These are phyloP conservation scores for Pseudorasbora parva DNA, from an alignment of 2,113 vertebrate genomes.

Conservation along the genomic window DNA sequence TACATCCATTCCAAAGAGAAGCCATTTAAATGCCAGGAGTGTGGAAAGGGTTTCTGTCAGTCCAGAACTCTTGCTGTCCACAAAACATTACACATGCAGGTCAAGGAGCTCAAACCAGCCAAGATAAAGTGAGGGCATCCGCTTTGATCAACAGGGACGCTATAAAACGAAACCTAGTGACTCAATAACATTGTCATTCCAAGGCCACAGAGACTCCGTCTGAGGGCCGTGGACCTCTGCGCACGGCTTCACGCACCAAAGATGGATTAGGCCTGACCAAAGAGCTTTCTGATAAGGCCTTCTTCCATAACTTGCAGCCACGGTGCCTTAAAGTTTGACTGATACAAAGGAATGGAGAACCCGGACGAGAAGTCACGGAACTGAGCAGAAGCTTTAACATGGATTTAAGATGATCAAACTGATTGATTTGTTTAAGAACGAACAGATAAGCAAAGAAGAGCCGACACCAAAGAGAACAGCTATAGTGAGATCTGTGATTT, in stretches of 20 bases:
- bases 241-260: slow-evolving; percentile 35
- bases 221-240: slow-evolving; percentile 9
- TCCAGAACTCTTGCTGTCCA: slow-evolving; percentile 98
- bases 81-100: slow-evolving; percentile 99
- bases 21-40: slow-evolving; percentile 99
- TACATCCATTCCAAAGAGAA: slow-evolving; percentile 99
- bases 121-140: slow-evolving; percentile 88
- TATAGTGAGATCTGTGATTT: slow-evolving; percentile 40
- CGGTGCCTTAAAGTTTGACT: slow-evolving; percentile 33
- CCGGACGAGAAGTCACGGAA: slow-evolving; percentile 9
- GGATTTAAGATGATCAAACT: slow-evolving; percentile 19
- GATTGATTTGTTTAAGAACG: slow-evolving; percentile 23
- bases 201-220: slow-evolving; percentile 54
- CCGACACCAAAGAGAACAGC: slow-evolving; percentile 39
- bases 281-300: slow-evolving; percentile 25
- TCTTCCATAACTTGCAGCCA: slow-evolving; percentile 25
- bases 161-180: slow-evolving; percentile 61
- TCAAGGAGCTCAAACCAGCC: slow-evolving; percentile 95
- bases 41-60: slow-evolving; percentile 99
- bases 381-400: slow-evolving; percentile 29
- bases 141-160: slow-evolving; percentile 57
- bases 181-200: slow-evolving; percentile 53
- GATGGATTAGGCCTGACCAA: slow-evolving; percentile 42
- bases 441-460: background rate
- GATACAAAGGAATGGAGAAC: slow-evolving; percentile 27